Base-by-base conservation (phyloP, 1,140 invertebrate genomes). In the Rhynchophorus ferrugineus region DNA sequence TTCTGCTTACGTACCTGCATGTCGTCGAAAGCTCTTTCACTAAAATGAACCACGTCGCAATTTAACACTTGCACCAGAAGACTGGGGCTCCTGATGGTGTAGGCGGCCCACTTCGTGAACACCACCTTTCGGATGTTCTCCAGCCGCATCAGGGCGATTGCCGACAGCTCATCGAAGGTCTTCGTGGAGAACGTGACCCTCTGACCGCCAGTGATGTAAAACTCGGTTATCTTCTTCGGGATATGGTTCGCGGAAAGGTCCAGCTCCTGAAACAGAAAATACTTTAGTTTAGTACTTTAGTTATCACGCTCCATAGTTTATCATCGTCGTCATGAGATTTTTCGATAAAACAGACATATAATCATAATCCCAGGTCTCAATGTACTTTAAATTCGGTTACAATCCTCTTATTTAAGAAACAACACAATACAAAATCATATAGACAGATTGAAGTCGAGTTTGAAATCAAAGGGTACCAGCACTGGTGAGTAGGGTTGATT, bases 141-240 rank as follows among this genome's bases (percentile, higher is more conserved):
- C 9, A 79, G 67, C 29, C 67, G 66, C 1, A 79, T 68, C 6
- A 73, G 61, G 47, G 73, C 68, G 45, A 80, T 58, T 13, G 37
- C 72, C 59, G 18, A 66, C 68, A 68, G 74, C 1, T 68, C 65
- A 7, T 62, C 62, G 29, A 78, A 66, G 0, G 72, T 66, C 52
- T 72, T 68, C 1, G 72, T 56, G 22, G 74, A 71, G 51, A 85
- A 77, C 33, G 70, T 69, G 17, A 85, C 57, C 20, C 76, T 74
- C 20, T 74, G 69, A 7, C 76, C 79, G 11, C 78, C 78, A 2
- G 65, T 72, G 1, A 85, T 69, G 14, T 78, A 75, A 17, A 85
- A 68, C 67, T 75, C 77, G 67, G 71, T 72, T 58, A 71, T 68
- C 53, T 75, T 70, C 29, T 70, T 65, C 45, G 72, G 75, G 62